Evolutionary conservation across 2,113 vertebrate species (phyloP).

Genomic region (Oryzias curvinotus): DNA sequence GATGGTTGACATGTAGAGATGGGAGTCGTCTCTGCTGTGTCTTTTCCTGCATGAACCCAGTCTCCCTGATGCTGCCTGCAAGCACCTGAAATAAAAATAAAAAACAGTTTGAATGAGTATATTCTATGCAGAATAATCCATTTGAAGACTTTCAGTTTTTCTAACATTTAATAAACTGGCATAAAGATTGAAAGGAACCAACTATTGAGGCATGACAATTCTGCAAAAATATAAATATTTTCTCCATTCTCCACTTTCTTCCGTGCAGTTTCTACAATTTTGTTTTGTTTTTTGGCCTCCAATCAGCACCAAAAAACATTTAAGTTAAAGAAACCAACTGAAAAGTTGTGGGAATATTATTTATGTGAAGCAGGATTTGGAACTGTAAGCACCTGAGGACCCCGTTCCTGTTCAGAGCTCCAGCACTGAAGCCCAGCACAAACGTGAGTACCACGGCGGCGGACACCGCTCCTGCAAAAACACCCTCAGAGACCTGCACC

Average conservation of each 20-base stretch:
- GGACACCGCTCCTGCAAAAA: constrained; percentile 60
- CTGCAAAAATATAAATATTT: no score
- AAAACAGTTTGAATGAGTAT: not conserved
- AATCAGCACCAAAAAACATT: not conserved
- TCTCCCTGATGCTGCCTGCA: not conserved
- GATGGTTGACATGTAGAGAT: constrained; percentile 32
- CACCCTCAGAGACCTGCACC: constrained; percentile 10
- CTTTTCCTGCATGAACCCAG: constrained; percentile 8
- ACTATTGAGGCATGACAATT: no score
- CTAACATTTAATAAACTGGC: no score
- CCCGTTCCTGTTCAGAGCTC: constrained; percentile 61
- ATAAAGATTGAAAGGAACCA: no score
- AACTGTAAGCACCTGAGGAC: constrained; percentile 59
- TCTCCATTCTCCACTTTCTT: not conserved
- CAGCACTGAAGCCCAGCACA: constrained; percentile 67
- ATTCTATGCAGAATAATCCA: not conserved
- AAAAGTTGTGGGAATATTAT: not conserved
- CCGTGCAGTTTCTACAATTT: not conserved
- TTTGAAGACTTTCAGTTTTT: no score
- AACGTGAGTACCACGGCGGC: constrained; percentile 75
- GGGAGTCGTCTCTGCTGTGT: not conserved
- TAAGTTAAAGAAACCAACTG: not conserved
- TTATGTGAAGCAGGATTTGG: not conserved
- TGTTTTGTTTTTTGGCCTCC: not conserved
- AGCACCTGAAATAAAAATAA: constrained; percentile 42